A percentile compares a stretch with the other conserved stretches of the same genome.
Conservation (phyloP, 1,140 invertebrate species). For the Pachypeltis micranthus region DNA sequence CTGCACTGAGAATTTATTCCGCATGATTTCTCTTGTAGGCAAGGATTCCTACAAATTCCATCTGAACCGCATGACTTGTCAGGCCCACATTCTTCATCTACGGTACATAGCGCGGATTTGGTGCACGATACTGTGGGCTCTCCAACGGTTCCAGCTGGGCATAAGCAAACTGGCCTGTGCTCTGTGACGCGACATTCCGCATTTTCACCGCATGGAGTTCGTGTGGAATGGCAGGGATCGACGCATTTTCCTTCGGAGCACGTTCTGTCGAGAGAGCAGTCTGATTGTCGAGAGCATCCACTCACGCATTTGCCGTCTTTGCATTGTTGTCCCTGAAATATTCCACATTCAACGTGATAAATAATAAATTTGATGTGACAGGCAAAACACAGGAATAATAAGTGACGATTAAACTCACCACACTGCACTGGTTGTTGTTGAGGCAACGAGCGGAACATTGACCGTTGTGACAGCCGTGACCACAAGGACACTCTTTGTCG, state of each 20-base stretch:
- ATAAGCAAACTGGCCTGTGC: constrained; percentile 69
- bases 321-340: constrained; percentile 47
- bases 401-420: constrained; percentile 32
- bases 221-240: constrained; percentile 54
- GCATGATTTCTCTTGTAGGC: constrained; percentile 58
- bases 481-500: constrained; percentile 60
- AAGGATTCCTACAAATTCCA: constrained; percentile 71
- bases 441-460: constrained; percentile 52
- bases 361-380: neutral
- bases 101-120: constrained; percentile 54
- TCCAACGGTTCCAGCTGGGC: constrained; percentile 62
- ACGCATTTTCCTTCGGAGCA: constrained; percentile 59
- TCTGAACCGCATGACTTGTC: constrained; percentile 58
- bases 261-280: constrained; percentile 62
- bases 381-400: neutral
- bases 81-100: constrained; percentile 61
- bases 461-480: constrained; percentile 50
- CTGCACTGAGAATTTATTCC: constrained; percentile 76
- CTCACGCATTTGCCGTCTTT: constrained; percentile 47
- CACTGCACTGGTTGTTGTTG: constrained; percentile 36
- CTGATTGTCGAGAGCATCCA: constrained; percentile 65
- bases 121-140: constrained; percentile 28
- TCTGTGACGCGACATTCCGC: constrained; percentile 61
- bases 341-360: no score
- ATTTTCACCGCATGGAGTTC: constrained; percentile 53